Percentiles rank a stretch among this genome's conserved stretches.
Evolutionary conservation across 2,113 vertebrate species (phyloP).

Genomic region (Macaca nemestrina): DNA sequence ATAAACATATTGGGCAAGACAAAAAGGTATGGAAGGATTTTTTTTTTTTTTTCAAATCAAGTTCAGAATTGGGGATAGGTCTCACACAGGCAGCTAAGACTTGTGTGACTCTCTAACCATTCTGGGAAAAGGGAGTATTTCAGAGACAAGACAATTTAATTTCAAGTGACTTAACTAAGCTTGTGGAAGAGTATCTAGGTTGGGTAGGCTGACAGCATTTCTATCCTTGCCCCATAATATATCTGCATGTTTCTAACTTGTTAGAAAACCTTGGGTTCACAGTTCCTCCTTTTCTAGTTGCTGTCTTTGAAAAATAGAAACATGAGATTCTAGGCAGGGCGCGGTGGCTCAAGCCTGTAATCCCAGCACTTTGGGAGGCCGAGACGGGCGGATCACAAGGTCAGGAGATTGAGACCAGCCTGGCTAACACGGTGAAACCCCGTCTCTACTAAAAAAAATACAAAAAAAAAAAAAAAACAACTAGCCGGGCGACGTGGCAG

Average conservation of each 20-base stretch:
- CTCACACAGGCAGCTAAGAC: background rate
- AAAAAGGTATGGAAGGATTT: background rate
- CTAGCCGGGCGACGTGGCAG: too few species aligned
- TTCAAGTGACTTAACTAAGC: background rate
- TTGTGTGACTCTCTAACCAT: background rate
- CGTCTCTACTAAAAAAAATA: too few species aligned
- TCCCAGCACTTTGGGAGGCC: too few species aligned
- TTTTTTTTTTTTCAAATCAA: background rate
- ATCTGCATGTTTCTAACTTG: background rate
- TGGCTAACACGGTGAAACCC: too few species aligned
- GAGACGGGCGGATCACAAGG: too few species aligned
- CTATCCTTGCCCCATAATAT: background rate
- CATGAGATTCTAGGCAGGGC: background rate
- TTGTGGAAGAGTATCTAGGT: background rate
- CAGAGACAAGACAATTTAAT: background rate
- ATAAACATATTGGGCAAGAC: background rate
- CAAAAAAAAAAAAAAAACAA: too few species aligned
- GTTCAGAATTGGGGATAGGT: background rate
- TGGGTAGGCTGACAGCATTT: background rate
- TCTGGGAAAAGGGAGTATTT: background rate
- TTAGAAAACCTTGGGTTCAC: background rate
- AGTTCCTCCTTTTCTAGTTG: background rate
- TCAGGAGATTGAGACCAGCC: too few species aligned
- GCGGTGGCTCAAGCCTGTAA: too few species aligned
- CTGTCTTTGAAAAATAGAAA: conserved; percentile 12